Evolutionary conservation across 1,140 invertebrate genomes (phyloP), one percentile per base, ranked within the genome.

Genomic region (Dendrolimus punctatus): DNA sequence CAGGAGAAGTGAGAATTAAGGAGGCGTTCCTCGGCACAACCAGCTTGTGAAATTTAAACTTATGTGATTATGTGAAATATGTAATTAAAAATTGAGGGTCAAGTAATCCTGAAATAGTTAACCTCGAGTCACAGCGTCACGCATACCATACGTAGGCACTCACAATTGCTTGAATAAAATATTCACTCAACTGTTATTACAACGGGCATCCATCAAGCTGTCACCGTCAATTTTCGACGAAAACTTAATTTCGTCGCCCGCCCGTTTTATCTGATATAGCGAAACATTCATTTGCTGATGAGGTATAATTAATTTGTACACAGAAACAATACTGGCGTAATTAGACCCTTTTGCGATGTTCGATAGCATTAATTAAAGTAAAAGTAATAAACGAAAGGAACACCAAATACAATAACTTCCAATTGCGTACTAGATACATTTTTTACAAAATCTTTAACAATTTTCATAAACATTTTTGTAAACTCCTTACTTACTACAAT

Each of bases 191-290:
- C 61, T 55, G 71, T 77, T 76, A 77, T 71, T 73, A 74, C 68
- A 73, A 70, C 66, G 57, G 64, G 70, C 71, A 83, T 80, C 72
- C 72, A 80, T 80, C 77, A 76, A 75, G 57, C 68, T 74, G 71
- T 78, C 76, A 57, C 50, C 70, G 61, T 73, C 64, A 77, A 76
- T 76, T 78, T 80, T 70, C 62, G 67, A 75, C 61, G 65, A 74
- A 74, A 76, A 74, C 63, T 73, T 80, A 68, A 77, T 76, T 79
- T 66, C 66, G 54, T 66, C 65, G 61, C 62, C 50, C 45, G 57
- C 56, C 59, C 53, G 55, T 68, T 62, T 58, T 52, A 59, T 58
- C 51, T 54, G 58, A 59, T 55, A 51, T 50, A 55, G 39, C 49
- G 49, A 47, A 62, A 57, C 51, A 48, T 55, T 63, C 50, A 55